Conservation (phyloP, 2,797 vertebrate genomes). For the Eospalax fontanierii region DNA sequence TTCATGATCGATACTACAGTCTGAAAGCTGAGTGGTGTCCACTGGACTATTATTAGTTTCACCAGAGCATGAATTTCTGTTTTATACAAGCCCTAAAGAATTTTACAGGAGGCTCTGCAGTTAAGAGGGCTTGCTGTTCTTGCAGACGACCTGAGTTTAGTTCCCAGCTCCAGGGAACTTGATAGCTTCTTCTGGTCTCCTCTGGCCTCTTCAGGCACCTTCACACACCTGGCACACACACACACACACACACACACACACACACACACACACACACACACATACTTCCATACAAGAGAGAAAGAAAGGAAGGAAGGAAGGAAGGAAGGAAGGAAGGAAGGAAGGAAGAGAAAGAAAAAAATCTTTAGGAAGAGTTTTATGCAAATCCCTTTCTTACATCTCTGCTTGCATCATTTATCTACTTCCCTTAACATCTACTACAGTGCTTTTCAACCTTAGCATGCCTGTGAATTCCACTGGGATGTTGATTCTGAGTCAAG, state of each 20-base stretch:
- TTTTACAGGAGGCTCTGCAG: not conserved
- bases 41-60: not conserved
- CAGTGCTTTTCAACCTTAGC: not conserved
- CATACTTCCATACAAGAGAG: too few relatives aligned
- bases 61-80: not conserved
- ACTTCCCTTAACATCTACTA: not conserved
- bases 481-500: not conserved
- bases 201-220: not conserved
- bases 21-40: not conserved
- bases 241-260: not conserved
- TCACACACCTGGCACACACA: not conserved
- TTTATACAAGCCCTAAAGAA: not conserved
- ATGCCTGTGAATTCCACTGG: accelerated
- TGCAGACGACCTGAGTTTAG: not conserved
- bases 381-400: not conserved
- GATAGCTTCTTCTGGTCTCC: not conserved
- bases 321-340: too few relatives aligned
- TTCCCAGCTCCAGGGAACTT: too few relatives aligned
- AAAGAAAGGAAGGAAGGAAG: too few relatives aligned
- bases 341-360: too few relatives aligned
- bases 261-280: not conserved
- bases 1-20: not conserved
- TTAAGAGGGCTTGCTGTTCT: not conserved
- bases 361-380: not conserved
- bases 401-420: not conserved